Conservation (phyloP, 2,888 invertebrate genomes). For the Eledona agricola region DNA sequence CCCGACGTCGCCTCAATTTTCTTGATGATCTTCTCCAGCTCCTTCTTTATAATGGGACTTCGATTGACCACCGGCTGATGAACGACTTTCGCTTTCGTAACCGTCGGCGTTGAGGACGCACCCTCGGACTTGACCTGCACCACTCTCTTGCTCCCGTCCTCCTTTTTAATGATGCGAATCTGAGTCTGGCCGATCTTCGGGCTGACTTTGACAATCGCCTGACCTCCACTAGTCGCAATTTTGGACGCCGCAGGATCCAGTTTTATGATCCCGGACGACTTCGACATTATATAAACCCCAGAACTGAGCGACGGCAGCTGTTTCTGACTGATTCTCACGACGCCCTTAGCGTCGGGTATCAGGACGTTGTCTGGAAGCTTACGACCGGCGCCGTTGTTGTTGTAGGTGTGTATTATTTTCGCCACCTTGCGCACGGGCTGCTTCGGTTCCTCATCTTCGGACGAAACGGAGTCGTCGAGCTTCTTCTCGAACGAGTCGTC, state of each 20-base stretch:
- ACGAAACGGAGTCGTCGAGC: constrained; percentile 58
- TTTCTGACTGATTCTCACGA: constrained; percentile 78
- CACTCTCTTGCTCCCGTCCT: constrained; percentile 46
- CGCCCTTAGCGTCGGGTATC: constrained; percentile 71
- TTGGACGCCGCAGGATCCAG: constrained; percentile 67
- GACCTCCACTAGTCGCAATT: constrained; percentile 57
- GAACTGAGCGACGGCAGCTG: constrained; percentile 71
- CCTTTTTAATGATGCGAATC: constrained; percentile 62
- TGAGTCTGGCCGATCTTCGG: constrained; percentile 65
- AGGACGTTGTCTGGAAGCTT: constrained; percentile 58
- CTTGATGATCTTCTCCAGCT: constrained; percentile 31
- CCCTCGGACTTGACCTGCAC: constrained; percentile 46
- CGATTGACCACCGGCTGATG: constrained; percentile 10
- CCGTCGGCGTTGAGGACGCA: constrained; percentile 9
- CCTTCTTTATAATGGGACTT: constrained; percentile 26
- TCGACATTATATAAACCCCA: constrained; percentile 80
- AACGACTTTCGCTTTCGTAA: constrained; percentile 27
- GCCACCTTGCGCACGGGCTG: constrained; percentile 31
- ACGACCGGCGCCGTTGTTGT: constrained; percentile 49
- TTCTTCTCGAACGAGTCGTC: constrained; percentile 60
- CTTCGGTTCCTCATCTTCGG: constrained; percentile 44
- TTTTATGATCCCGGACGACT: constrained; percentile 78
- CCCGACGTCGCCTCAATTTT: constrained; percentile 23
- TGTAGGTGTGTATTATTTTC: constrained; percentile 25
- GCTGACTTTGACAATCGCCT: constrained; percentile 61